Conservation (phyloP, 2,797 vertebrate genomes). For the Intellagama lesueurii region DNA sequence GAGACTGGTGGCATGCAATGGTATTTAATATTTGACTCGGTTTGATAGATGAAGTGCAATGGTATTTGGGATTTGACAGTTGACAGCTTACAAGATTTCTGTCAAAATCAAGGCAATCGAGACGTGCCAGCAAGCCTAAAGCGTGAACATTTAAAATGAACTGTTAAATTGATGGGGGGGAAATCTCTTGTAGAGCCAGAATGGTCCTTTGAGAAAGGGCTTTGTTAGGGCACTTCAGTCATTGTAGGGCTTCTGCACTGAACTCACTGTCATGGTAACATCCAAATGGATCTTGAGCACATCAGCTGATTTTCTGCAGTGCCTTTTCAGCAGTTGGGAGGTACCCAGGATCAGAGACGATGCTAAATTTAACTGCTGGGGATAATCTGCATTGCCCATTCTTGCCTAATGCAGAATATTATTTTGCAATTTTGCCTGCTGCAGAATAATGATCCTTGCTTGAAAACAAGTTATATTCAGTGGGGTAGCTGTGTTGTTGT, state of each 20-base stretch:
- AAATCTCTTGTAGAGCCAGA: background rate
- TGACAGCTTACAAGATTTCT: background rate
- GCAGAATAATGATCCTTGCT: background rate
- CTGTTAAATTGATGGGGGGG: background rate
- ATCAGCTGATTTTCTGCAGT: background rate
- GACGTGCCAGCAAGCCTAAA: background rate
- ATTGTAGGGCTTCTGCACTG: no score
- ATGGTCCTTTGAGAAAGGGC: background rate
- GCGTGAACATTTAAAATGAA: background rate
- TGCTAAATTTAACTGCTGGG: background rate
- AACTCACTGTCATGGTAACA: background rate
- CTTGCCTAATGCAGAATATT: background rate
- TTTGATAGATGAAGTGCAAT: background rate
- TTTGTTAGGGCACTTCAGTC: background rate
- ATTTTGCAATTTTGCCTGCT: background rate
- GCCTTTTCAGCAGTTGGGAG: background rate
- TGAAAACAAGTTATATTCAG: background rate
- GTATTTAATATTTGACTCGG: background rate
- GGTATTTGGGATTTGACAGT: background rate
- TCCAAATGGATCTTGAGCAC: background rate
- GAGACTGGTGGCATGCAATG: background rate
- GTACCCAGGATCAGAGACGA: background rate
- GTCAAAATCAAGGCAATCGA: background rate
- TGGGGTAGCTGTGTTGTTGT: no score
- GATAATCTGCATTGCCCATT: background rate